Evolutionary conservation across 1,140 invertebrate genomes (phyloP).

Genomic region (Leguminivora glycinivorella): DNA sequence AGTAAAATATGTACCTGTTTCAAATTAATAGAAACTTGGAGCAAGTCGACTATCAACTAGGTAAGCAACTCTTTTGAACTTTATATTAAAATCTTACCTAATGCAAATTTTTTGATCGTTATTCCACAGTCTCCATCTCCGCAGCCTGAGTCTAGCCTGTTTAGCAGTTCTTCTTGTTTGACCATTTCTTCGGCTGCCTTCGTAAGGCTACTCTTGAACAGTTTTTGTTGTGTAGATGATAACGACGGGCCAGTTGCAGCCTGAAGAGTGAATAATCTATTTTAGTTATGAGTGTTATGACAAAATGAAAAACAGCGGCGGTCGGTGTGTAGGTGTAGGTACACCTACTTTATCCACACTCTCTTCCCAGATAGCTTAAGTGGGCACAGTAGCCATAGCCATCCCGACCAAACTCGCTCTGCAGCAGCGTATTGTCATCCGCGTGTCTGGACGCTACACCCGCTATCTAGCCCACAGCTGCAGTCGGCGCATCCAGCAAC

Average conservation of each 20-base stretch:
- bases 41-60: too few relatives aligned
- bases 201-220: slow-evolving; percentile 76
- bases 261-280: slow-evolving; percentile 40
- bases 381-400: too few relatives aligned
- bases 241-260: slow-evolving; percentile 63
- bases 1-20: too few relatives aligned
- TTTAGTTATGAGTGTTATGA: too few relatives aligned
- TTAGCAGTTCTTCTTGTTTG: slow-evolving; percentile 81
- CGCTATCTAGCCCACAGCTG: slow-evolving; percentile 82
- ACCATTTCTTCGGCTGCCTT: slow-evolving; percentile 78
- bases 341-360: too few relatives aligned
- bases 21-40: neutral
- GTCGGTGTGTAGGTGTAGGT: too few relatives aligned
- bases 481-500: slow-evolving; percentile 80
- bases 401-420: slow-evolving; percentile 30
- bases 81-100: too few relatives aligned
- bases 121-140: slow-evolving; percentile 92
- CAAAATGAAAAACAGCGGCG: too few relatives aligned
- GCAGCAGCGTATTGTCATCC: slow-evolving; percentile 50
- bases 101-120: slow-evolving; percentile 83
- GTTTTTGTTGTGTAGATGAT: slow-evolving; percentile 49
- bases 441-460: too few relatives aligned
- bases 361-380: too few relatives aligned
- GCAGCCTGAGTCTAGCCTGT: slow-evolving; percentile 85
- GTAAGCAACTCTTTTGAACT: too few relatives aligned